Conservation (phyloP, 2,113 vertebrate genomes). For the Mormyrus iriodes region DNA sequence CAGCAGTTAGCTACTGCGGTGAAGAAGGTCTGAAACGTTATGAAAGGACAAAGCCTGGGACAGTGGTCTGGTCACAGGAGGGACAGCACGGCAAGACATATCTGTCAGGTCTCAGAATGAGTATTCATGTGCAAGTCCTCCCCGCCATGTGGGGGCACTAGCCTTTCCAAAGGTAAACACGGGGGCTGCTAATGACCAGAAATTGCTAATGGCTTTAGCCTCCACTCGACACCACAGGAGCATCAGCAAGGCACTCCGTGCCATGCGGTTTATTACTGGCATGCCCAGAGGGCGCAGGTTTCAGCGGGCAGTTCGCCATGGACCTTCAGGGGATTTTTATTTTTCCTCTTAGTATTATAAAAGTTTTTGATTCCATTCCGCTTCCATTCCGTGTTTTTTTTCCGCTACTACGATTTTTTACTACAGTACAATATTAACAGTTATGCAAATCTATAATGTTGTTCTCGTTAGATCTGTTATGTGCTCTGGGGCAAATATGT, state of each 20-base stretch:
- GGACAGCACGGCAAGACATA: background rate
- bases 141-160: background rate
- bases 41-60: background rate
- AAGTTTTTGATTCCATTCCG: background rate
- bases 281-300: background rate
- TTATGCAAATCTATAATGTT: background rate
- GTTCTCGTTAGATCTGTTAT: background rate
- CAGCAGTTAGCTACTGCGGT: background rate
- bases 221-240: background rate
- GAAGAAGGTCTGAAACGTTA: background rate
- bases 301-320: background rate
- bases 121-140: background rate
- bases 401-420: background rate
- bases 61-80: background rate
- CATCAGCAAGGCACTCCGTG: background rate
- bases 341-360: background rate
- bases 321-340: background rate
- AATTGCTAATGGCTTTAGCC: background rate
- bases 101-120: background rate
- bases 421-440: background rate
- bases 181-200: background rate
- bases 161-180: background rate
- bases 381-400: background rate
- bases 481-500: constrained; percentile 1
- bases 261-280: background rate